phyloP scores from a whole-genome alignment of 2,797 vertebrate genomes.

The Danio aesculapii region DNA sequence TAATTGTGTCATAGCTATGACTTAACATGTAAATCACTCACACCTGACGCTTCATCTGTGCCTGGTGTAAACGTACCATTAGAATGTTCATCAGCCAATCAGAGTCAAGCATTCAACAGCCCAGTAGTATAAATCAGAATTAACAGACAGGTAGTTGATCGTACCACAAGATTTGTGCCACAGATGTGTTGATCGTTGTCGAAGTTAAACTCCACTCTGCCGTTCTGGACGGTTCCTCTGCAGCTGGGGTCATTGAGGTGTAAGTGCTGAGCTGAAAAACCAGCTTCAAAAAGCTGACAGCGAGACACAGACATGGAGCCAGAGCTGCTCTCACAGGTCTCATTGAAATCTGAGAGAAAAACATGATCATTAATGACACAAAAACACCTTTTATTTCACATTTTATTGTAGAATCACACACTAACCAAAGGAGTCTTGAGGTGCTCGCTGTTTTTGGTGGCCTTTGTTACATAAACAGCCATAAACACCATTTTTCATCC shows the following conservation, averaged over 20 bases:
- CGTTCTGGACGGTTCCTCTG: conserved; percentile 22
- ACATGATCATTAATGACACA: not conserved
- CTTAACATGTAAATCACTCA: too few relatives aligned
- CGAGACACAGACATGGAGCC: conserved; percentile 48
- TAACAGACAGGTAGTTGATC: too few relatives aligned
- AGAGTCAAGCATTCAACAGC: too few relatives aligned
- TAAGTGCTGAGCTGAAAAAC: conserved; percentile 42
- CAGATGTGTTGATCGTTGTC: conserved; percentile 50
- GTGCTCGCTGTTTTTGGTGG: not conserved
- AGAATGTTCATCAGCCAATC: too few relatives aligned
- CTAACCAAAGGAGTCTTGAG: conserved; percentile 40
- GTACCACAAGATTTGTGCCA: conserved; percentile 59
- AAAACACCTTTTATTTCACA: not conserved
- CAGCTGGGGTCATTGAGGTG: too few relatives aligned
- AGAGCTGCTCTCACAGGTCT: conserved; percentile 47
- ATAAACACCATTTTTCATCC: conserved; percentile 35
- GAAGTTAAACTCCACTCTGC: conserved; percentile 18
- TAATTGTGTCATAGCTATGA: too few relatives aligned
- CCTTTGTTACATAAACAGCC: conserved; percentile 59
- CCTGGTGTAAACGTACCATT: too few relatives aligned
- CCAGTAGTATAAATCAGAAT: too few relatives aligned
- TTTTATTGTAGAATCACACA: not conserved
- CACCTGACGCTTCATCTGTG: too few relatives aligned
- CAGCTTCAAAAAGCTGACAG: conserved; percentile 62
- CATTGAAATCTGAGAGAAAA: conserved; percentile 54